Evolutionary conservation across 2,888 invertebrate genomes (phyloP).

Genomic region (Lasioglossum lativentre): DNA sequence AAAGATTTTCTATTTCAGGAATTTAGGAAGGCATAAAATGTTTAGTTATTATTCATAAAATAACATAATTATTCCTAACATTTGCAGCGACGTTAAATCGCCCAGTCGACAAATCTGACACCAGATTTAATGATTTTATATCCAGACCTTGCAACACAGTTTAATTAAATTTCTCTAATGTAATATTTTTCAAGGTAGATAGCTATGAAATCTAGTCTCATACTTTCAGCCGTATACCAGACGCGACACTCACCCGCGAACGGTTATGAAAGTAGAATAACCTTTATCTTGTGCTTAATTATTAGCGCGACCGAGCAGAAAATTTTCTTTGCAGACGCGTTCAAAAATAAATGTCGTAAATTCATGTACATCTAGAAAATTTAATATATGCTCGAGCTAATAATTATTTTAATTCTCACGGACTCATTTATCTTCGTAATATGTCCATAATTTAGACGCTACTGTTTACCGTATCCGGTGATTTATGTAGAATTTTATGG

Average conservation of each 20-base stretch:
- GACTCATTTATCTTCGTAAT: background rate
- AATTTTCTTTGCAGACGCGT: background rate
- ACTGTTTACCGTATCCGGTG: background rate
- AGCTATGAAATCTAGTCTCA: background rate
- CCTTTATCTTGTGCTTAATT: background rate
- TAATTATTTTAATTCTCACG: background rate
- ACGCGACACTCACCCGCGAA: background rate
- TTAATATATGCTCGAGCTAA: background rate
- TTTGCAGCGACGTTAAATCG: background rate
- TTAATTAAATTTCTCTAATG: conserved; percentile 1
- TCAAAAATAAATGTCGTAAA: background rate
- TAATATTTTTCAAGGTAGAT: background rate
- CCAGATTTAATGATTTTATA: background rate
- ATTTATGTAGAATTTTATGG: background rate
- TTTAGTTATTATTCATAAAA: background rate
- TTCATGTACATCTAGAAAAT: background rate
- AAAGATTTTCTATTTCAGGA: background rate
- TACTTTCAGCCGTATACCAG: background rate
- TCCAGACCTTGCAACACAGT: background rate
- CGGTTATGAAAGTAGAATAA: background rate
- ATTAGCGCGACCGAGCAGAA: background rate
- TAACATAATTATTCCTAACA: background rate
- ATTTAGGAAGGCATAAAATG: background rate
- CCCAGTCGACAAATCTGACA: no score
- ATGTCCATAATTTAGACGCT: background rate